Conservation (phyloP, 2,113 vertebrate genomes). For the Hylia prasina region DNA sequence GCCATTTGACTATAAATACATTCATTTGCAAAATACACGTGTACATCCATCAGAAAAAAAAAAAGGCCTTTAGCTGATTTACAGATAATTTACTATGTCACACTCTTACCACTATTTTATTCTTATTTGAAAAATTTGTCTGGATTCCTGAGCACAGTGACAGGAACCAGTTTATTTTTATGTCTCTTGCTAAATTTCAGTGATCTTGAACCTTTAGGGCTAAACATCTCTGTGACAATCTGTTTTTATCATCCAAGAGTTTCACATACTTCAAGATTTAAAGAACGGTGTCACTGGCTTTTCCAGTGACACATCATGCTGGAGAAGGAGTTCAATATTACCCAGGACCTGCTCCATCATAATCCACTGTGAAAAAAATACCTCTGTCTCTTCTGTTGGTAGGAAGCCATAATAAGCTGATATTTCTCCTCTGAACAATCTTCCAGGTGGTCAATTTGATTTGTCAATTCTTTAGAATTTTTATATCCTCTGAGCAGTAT, state of each 20-base stretch:
- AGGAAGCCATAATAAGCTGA: constrained; percentile 21
- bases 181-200: constrained; percentile 11
- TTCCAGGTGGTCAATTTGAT: constrained; percentile 36
- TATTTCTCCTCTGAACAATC: constrained; percentile 36
- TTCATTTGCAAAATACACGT: not conserved
- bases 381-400: not conserved
- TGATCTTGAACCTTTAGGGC: constrained; percentile 12
- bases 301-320: not conserved
- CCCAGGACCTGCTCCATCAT: not conserved
- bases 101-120: constrained; percentile 6
- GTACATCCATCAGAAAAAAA: not conserved
- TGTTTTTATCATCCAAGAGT: constrained; percentile 14
- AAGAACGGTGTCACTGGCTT: not conserved
- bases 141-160: not conserved
- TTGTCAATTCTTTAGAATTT: constrained; percentile 36
- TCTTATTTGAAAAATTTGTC: constrained; percentile 40
- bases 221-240: constrained; percentile 8
- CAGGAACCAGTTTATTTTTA: constrained; percentile 16
- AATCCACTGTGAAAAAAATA: constrained; percentile 49
- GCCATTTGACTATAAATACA: not conserved
- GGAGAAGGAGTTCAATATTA: constrained; percentile 14
- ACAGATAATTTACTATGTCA: constrained; percentile 35
- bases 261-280: not conserved
- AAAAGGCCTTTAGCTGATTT: constrained; percentile 20
- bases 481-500: not conserved